These are phyloP conservation scores for Cepphus grylle DNA, from an alignment of 2,113 vertebrate genomes.

Conservation along the genomic window DNA sequence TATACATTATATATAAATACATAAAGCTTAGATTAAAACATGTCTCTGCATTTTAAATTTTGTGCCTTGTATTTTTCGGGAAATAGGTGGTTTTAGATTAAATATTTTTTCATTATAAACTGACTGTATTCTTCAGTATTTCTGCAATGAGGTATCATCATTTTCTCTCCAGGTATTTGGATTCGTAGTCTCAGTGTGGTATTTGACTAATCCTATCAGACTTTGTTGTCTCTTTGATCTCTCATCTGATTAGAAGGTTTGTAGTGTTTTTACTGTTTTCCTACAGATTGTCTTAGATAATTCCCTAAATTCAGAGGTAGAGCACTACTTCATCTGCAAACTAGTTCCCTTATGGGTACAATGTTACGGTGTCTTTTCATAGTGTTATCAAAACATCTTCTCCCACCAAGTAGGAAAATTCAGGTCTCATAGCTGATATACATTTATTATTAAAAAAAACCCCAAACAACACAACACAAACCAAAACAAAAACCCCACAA, in stretches of 20 bases:
- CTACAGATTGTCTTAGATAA: not conserved
- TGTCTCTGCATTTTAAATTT: not conserved
- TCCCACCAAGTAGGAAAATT: not conserved
- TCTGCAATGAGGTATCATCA: not conserved
- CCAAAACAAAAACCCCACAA: not conserved
- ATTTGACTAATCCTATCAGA: slow-evolving; percentile 2
- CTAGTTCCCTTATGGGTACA: not conserved
- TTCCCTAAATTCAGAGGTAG: not conserved
- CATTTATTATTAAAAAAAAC: not conserved
- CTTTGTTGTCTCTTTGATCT: not conserved
- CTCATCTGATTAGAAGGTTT: not conserved
- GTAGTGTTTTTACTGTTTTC: not conserved
- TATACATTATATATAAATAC: not conserved
- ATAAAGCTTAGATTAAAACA: not conserved
- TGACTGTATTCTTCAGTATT: not conserved
- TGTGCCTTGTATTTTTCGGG: not conserved
- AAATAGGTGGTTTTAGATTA: not conserved
- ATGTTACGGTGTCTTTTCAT: not conserved
- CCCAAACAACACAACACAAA: not conserved
- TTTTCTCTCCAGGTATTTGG: not conserved
- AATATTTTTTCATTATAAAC: not conserved
- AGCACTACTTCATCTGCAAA: not conserved
- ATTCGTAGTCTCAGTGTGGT: not conserved
- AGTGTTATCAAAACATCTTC: not conserved
- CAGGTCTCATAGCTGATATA: not conserved